A percentile compares a stretch with the other conserved stretches of the same genome.
phyloP scores from a whole-genome alignment of 2,113 vertebrate genomes.

The Cairina moschata region DNA sequence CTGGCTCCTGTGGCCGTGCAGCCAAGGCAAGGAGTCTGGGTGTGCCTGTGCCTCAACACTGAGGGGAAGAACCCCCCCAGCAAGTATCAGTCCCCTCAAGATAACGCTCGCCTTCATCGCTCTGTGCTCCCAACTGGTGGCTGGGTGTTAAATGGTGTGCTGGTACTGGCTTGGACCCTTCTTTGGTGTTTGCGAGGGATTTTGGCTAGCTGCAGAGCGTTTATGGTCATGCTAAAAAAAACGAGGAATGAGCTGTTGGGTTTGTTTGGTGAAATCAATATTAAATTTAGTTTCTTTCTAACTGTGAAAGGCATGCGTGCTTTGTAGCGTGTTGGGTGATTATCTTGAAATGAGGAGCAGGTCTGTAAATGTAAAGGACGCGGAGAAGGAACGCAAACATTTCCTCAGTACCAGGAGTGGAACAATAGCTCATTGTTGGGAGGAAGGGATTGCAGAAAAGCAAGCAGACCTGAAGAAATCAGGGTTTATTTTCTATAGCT shows the following conservation, averaged over 20 bases:
- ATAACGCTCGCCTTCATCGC: accelerated
- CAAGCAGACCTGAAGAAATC: neutral
- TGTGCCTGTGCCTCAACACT: accelerated
- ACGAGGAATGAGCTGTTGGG: accelerated
- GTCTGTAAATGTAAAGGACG: neutral
- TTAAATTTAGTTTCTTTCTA: neutral
- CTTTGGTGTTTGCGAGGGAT: neutral
- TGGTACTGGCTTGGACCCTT: neutral
- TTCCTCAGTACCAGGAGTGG: neutral
- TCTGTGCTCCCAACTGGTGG: neutral
- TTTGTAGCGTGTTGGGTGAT: neutral
- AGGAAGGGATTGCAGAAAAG: constrained; percentile 1
- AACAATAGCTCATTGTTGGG: constrained; percentile 49
- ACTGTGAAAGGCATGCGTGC: neutral
- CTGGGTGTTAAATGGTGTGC: accelerated
- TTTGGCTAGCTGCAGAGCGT: neutral
- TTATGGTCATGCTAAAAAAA: neutral
- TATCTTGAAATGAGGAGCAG: neutral
- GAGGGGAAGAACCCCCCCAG: neutral
- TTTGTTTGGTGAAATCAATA: neutral
- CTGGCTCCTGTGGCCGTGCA: neutral
- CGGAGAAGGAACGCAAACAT: neutral
- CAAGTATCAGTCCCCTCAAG: neutral
- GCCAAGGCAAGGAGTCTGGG: accelerated
- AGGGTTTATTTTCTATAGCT: constrained; percentile 13